Percentiles rank a stretch among this genome's conserved stretches.
phyloP scores from a whole-genome alignment of 2,888 invertebrate species.

The Dichetophora obliterata region DNA sequence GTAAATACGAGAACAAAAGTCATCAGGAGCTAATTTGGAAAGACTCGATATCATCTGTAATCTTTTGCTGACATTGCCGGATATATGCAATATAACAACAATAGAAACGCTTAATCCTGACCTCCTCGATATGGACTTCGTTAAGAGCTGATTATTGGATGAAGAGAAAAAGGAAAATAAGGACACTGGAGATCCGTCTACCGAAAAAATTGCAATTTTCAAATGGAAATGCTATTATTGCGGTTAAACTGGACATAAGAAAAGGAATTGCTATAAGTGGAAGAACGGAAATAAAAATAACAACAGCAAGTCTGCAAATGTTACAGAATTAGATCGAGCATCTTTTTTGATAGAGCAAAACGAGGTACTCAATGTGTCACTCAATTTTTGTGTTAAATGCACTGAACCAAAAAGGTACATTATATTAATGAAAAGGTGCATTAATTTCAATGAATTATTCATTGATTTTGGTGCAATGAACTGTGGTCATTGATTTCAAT shows the following conservation, averaged over 20 bases:
- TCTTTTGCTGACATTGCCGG: background rate
- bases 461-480: no score
- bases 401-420: no score
- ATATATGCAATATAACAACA: constrained; percentile 17
- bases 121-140: constrained; percentile 25
- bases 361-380: background rate
- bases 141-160: constrained; percentile 26
- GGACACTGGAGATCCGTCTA: background rate
- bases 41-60: background rate
- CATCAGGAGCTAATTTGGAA: background rate
- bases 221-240: background rate
- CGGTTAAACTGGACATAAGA: background rate
- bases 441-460: no score
- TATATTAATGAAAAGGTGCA: no score
- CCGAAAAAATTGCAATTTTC: background rate
- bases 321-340: background rate
- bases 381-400: background rate
- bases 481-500: no score
- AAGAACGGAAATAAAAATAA: background rate
- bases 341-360: background rate
- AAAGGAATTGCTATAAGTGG: background rate
- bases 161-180: background rate
- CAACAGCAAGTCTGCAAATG: background rate
- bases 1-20: constrained; percentile 1
- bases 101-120: constrained; percentile 28